These are phyloP conservation scores for Onthophagus sagittarius DNA, from an alignment of 2,888 invertebrate genomes.

Conservation along the genomic window DNA sequence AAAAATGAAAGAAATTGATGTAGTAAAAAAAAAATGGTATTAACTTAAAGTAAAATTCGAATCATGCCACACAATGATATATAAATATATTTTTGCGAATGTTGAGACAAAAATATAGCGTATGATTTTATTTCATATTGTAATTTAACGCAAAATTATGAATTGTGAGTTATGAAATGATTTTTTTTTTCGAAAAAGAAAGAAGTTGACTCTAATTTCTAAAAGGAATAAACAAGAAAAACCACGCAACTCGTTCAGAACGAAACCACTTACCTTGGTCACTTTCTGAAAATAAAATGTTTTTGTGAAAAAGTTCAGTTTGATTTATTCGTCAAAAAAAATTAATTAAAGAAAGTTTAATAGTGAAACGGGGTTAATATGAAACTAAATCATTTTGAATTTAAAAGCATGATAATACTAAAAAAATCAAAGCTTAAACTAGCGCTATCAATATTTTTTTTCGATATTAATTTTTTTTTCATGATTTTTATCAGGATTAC, in stretches of 20 bases:
- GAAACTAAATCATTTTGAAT: constrained; percentile 7
- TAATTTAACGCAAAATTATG: neutral
- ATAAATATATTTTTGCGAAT: neutral
- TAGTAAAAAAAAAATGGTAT: neutral
- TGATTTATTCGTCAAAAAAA: neutral
- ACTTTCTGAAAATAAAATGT: constrained; percentile 48
- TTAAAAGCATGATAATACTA: constrained; percentile 1
- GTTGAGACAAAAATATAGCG: neutral
- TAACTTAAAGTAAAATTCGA: neutral
- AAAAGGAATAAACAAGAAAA: neutral
- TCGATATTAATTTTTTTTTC: neutral
- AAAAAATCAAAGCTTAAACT: neutral
- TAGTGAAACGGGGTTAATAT: neutral
- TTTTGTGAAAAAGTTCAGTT: constrained; percentile 8
- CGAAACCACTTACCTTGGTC: constrained; percentile 46
- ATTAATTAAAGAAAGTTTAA: constrained; percentile 2
- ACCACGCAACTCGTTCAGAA: constrained; percentile 4
- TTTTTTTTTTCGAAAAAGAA: neutral
- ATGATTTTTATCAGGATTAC: constrained; percentile 33
- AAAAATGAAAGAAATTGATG: neutral
- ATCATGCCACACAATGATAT: neutral
- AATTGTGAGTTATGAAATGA: neutral
- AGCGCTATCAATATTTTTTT: neutral
- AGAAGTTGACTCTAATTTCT: neutral
- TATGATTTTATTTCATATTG: constrained; percentile 11